Conservation (phyloP, 2,888 invertebrate genomes). For the Andricus curvator region DNA sequence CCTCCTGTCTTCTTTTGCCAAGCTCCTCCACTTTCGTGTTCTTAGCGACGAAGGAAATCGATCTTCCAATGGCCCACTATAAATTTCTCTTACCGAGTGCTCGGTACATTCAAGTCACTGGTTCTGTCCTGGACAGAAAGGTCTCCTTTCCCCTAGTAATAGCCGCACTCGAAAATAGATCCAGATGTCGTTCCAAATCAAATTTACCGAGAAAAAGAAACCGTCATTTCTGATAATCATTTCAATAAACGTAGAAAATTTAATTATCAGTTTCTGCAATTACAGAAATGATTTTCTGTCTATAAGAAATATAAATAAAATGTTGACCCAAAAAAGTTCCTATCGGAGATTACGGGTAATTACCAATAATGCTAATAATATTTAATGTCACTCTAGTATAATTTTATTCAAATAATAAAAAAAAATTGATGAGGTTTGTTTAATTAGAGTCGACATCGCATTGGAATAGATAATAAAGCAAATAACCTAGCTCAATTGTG, state of each 20-base stretch:
- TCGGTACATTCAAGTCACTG: conserved; percentile 36
- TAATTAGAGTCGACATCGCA: too few species aligned
- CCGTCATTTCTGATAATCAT: background rate
- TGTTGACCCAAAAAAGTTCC: background rate
- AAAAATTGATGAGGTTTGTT: too few species aligned
- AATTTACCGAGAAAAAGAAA: background rate
- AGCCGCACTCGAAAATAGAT: conserved; percentile 26
- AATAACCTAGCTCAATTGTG: background rate
- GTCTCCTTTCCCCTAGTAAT: conserved; percentile 14
- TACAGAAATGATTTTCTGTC: too few species aligned
- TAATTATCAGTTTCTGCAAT: too few species aligned
- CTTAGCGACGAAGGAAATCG: conserved; percentile 47
- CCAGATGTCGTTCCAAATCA: background rate
- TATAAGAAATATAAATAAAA: too few species aligned
- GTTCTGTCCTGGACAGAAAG: conserved; percentile 37
- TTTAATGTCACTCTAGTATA: too few species aligned
- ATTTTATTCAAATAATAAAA: too few species aligned
- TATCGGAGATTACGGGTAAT: too few species aligned
- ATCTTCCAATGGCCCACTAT: conserved; percentile 50
- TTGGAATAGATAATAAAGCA: too few species aligned
- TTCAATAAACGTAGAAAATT: background rate
- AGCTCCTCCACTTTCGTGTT: conserved; percentile 44
- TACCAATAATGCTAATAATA: too few species aligned
- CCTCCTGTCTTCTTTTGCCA: conserved; percentile 42
- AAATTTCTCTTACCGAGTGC: conserved; percentile 45